Percentiles rank a stretch among this genome's conserved stretches.
Evolutionary conservation across 2,888 invertebrate genomes (phyloP).

Genomic region (Lepetodrilus schrolli): DNA sequence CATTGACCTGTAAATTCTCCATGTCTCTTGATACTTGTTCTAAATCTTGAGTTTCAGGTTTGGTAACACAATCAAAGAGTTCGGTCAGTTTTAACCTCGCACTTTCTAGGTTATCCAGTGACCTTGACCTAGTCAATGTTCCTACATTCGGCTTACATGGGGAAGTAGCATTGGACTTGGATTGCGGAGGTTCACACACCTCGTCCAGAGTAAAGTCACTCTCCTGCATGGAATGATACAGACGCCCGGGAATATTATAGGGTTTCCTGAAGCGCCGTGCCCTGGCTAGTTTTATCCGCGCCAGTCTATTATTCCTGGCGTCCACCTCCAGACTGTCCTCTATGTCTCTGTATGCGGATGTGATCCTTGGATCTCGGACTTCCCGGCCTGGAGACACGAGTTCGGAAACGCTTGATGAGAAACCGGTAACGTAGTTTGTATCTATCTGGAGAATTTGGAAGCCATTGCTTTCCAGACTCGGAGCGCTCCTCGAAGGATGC

Average conservation of each 20-base stretch:
- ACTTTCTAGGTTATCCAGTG: slow-evolving; percentile 68
- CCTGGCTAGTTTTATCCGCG: slow-evolving; percentile 45
- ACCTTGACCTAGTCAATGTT: slow-evolving; percentile 62
- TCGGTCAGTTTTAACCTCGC: slow-evolving; percentile 55
- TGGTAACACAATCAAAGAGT: slow-evolving; percentile 44
- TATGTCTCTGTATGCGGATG: slow-evolving; percentile 42
- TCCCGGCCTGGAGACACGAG: background rate
- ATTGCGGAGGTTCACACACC: slow-evolving; percentile 43
- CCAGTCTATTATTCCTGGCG: slow-evolving; percentile 42
- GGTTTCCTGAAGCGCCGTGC: slow-evolving; percentile 53
- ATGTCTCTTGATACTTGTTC: slow-evolving; percentile 63
- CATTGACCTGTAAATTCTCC: slow-evolving; percentile 57
- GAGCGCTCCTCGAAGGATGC: slow-evolving; percentile 25
- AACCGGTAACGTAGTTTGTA: slow-evolving; percentile 60
- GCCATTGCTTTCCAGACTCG: slow-evolving; percentile 33
- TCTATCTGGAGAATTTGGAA: slow-evolving; percentile 64
- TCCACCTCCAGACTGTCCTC: slow-evolving; percentile 44
- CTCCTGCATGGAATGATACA: slow-evolving; percentile 59
- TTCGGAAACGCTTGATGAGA: background rate
- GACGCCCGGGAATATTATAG: slow-evolving; percentile 68
- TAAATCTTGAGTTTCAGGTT: slow-evolving; percentile 50
- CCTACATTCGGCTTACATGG: slow-evolving; percentile 51
- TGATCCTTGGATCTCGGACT: slow-evolving; percentile 24
- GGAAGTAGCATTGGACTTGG: slow-evolving; percentile 62
- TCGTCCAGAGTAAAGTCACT: slow-evolving; percentile 46